Percentiles rank a stretch among this genome's conserved stretches.
Conservation (phyloP, 1,140 invertebrate genomes). For the Leptopilina clavipes region DNA sequence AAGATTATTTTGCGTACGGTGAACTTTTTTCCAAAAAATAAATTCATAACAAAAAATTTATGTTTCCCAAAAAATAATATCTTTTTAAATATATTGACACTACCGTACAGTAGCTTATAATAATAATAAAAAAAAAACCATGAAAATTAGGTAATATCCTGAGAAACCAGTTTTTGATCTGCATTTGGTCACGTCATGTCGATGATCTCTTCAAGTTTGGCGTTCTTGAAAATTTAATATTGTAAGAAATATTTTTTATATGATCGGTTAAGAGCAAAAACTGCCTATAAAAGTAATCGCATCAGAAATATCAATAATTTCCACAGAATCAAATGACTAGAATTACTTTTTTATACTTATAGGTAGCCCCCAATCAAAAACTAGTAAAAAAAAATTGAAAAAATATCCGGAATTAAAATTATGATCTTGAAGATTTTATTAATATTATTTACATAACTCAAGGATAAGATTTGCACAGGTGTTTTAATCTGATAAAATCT, state of each 20-base stretch:
- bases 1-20: no score
- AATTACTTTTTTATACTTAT: no score
- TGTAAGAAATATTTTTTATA: neutral
- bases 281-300: neutral
- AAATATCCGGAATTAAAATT: neutral
- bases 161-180: conserved; percentile 14
- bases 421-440: neutral
- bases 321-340: no score
- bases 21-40: no score
- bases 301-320: no score
- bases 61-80: neutral
- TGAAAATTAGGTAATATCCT: conserved; percentile 18
- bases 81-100: neutral
- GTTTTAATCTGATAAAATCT: neutral
- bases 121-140: neutral
- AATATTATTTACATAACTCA: conserved; percentile 2
- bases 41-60: neutral
- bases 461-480: conserved; percentile 19
- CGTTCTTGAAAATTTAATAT: neutral
- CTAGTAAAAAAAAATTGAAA: neutral
- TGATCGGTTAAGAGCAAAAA: neutral
- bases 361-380: no score
- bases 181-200: conserved; percentile 27
- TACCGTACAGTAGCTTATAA: neutral
- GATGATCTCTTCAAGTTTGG: conserved; percentile 27